Conservation (phyloP, 2,888 invertebrate species). For the Synanthedon myopaeformis region DNA sequence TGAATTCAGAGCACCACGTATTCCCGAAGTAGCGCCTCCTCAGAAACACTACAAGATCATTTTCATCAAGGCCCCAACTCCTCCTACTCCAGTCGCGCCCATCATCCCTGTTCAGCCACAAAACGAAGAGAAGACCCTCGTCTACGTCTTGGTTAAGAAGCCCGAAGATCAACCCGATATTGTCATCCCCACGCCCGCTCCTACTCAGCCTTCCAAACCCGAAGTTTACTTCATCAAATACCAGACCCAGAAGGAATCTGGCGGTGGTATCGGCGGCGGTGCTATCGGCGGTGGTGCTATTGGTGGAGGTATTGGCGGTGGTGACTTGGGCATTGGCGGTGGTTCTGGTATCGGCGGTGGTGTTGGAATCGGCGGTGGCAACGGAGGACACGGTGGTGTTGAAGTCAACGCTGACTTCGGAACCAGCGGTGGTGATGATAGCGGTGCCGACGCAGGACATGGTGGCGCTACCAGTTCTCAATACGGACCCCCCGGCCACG, state of each 20-base stretch:
- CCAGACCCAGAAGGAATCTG: slow-evolving; percentile 74
- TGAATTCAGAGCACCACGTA: slow-evolving; percentile 74
- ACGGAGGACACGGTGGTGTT: slow-evolving; percentile 35
- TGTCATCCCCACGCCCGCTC: slow-evolving; percentile 79
- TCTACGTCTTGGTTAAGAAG: slow-evolving; percentile 89
- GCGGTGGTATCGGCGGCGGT: slow-evolving; percentile 52
- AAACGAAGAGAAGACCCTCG: slow-evolving; percentile 89
- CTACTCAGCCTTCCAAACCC: slow-evolving; percentile 88
- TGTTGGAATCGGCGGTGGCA: slow-evolving; percentile 19
- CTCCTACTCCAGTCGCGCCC: slow-evolving; percentile 84
- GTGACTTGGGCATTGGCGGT: slow-evolving; percentile 27
- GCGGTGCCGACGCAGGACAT: slow-evolving; percentile 32
- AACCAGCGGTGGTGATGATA: slow-evolving; percentile 34
- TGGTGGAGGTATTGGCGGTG: slow-evolving; percentile 32
- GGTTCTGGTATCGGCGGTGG: slow-evolving; percentile 28
- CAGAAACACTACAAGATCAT: slow-evolving; percentile 94
- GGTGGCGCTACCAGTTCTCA: slow-evolving; percentile 56
- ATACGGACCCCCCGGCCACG: slow-evolving; percentile 66
- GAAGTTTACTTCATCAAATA: slow-evolving; percentile 92
- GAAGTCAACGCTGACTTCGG: slow-evolving; percentile 44
- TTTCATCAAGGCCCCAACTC: slow-evolving; percentile 91
- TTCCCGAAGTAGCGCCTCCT: slow-evolving; percentile 75
- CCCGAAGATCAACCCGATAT: slow-evolving; percentile 88
- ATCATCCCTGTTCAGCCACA: slow-evolving; percentile 83
- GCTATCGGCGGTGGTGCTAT: slow-evolving; percentile 37